Percentiles rank a stretch among this genome's conserved stretches.
phyloP scores from a whole-genome alignment of 2,888 invertebrate species.

The Horisme vitalbata region DNA sequence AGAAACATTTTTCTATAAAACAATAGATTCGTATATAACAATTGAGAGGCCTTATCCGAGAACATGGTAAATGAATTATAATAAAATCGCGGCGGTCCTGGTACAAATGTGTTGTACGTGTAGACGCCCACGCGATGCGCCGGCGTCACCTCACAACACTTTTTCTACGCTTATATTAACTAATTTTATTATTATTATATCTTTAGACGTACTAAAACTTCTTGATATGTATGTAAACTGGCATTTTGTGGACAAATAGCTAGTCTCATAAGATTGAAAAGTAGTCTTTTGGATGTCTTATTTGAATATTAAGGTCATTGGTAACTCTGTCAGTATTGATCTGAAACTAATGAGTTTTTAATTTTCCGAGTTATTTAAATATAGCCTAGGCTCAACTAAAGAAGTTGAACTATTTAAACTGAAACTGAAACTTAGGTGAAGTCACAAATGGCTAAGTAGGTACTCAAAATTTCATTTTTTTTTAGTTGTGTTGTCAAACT shows the following conservation, averaged over 20 bases:
- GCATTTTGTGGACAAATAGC: conserved; percentile 26
- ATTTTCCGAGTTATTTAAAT: no score
- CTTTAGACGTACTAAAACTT: conserved; percentile 16
- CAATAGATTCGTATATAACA: conserved; percentile 40
- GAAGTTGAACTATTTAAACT: no score
- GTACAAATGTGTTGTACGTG: conserved; percentile 75
- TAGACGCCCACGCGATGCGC: conserved; percentile 60
- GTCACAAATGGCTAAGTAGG: no score
- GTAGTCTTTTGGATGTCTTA: neutral
- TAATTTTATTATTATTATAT: conserved; percentile 36
- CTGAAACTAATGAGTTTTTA: no score
- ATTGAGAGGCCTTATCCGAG: conserved; percentile 50
- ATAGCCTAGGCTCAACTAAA: no score
- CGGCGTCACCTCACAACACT: conserved; percentile 32
- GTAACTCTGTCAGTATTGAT: no score
- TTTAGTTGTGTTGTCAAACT: no score
- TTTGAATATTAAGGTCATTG: conserved; percentile 2
- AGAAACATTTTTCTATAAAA: conserved; percentile 25
- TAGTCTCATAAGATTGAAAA: conserved; percentile 18
- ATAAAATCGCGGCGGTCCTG: conserved; percentile 66
- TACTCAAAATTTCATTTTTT: no score
- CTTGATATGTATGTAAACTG: conserved; percentile 20
- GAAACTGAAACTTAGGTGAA: no score
- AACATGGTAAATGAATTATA: conserved; percentile 78
- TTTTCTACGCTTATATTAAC: conserved; percentile 40